These are phyloP conservation scores for Phrynocephalus guinanensis DNA, from an alignment of 2,797 vertebrate genomes.

Conservation along the genomic window DNA sequence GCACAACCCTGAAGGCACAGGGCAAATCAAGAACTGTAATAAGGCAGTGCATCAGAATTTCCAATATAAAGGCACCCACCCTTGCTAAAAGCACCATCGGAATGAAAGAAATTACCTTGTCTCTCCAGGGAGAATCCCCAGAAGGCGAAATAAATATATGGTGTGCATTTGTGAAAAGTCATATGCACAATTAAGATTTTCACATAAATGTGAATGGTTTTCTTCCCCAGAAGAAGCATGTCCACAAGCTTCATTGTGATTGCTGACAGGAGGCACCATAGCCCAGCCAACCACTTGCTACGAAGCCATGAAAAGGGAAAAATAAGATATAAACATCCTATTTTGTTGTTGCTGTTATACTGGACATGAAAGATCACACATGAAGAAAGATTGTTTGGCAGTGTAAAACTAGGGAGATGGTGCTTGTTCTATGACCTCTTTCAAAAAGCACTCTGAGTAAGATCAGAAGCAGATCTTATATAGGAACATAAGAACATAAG, in stretches of 20 bases:
- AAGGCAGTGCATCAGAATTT: constrained; percentile 29
- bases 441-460: background rate
- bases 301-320: background rate
- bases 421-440: background rate
- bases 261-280: constrained; percentile 23
- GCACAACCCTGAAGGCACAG: constrained; percentile 32
- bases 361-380: background rate
- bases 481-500: no score
- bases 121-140: constrained; percentile 41
- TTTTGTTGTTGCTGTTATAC: background rate
- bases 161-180: background rate
- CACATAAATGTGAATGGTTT: background rate
- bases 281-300: background rate
- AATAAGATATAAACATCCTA: background rate
- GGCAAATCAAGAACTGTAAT: constrained; percentile 34
- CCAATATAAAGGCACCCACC: constrained; percentile 40
- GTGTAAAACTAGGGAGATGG: background rate
- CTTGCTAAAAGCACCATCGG: constrained; percentile 2
- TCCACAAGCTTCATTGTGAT: constrained; percentile 22
- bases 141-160: constrained; percentile 35
- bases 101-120: constrained; percentile 44
- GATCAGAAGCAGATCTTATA: background rate
- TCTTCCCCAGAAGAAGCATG: background rate
- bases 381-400: background rate
- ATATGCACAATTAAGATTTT: constrained; percentile 38